Evolutionary conservation across 2,113 vertebrate genomes (phyloP).

Genomic region (Oxygymnocypris stewartii): DNA sequence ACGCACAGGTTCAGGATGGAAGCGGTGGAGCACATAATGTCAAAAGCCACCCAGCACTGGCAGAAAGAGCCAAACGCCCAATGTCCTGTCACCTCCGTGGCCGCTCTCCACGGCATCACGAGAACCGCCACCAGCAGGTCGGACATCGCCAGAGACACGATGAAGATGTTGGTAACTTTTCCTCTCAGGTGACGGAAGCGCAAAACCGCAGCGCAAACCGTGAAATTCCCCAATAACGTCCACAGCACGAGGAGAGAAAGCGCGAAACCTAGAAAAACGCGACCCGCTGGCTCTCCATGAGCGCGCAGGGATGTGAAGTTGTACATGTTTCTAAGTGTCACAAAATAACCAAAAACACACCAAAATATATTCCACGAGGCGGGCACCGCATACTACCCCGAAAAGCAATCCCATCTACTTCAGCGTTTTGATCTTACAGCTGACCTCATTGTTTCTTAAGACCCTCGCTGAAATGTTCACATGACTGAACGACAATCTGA

Average conservation of each 20-base stretch:
- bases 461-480: not conserved
- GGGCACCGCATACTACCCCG: not conserved
- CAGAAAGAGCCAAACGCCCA: slow-evolving; percentile 49
- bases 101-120: slow-evolving; percentile 72
- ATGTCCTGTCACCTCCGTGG: slow-evolving; percentile 28
- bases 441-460: not conserved
- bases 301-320: slow-evolving; percentile 22
- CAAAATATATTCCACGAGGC: not conserved
- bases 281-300: slow-evolving; percentile 46
- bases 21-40: slow-evolving; percentile 53
- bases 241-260: slow-evolving; percentile 70
- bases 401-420: slow-evolving; percentile 1
- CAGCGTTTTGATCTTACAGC: not conserved
- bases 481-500: not conserved
- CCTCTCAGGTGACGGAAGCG: slow-evolving; percentile 68
- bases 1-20: slow-evolving; percentile 50
- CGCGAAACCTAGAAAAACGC: slow-evolving; percentile 61
- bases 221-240: slow-evolving; percentile 70
- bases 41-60: slow-evolving; percentile 49
- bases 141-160: slow-evolving; percentile 70
- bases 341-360: not conserved
- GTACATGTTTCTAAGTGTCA: slow-evolving; percentile 22
- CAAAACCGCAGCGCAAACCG: slow-evolving; percentile 67
- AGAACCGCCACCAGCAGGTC: slow-evolving; percentile 71
- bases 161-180: slow-evolving; percentile 66